A percentile compares a stretch with the other conserved stretches of the same genome.
Conservation (phyloP, 53 echinoderm and acorn worm genomes). For the Holothuria leucospilota region DNA sequence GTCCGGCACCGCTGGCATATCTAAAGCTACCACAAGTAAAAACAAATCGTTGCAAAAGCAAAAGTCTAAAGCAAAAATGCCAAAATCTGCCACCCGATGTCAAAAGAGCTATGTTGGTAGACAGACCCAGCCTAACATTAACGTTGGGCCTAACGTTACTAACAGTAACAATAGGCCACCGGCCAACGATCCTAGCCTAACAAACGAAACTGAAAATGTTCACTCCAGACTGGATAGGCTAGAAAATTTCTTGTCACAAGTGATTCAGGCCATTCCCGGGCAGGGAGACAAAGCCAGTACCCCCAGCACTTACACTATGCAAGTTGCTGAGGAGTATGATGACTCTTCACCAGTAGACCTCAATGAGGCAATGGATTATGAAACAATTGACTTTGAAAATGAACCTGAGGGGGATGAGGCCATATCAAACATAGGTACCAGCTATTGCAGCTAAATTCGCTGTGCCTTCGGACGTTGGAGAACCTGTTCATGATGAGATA, state of each 20-base stretch:
- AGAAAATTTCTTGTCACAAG: no score
- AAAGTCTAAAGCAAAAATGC: no score
- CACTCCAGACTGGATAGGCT: no score
- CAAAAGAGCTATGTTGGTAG: background rate
- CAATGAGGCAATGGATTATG: background rate
- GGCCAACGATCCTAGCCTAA: no score
- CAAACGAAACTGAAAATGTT: no score
- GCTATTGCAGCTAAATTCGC: constrained; percentile 23
- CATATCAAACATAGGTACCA: background rate
- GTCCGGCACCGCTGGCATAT: background rate
- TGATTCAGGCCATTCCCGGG: background rate
- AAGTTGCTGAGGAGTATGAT: background rate
- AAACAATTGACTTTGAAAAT: no score
- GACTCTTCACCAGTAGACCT: background rate
- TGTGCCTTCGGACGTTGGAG: no score
- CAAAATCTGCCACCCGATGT: no score
- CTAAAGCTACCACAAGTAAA: background rate
- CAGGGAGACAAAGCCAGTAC: background rate
- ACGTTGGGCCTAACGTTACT: no score
- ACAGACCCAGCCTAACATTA: background rate
- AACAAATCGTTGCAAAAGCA: background rate
- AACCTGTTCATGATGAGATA: no score
- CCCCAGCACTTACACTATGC: background rate
- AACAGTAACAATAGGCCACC: no score
- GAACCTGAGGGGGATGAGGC: no score